Conservation (phyloP, 2,888 invertebrate species). For the Synergus japonicus region DNA sequence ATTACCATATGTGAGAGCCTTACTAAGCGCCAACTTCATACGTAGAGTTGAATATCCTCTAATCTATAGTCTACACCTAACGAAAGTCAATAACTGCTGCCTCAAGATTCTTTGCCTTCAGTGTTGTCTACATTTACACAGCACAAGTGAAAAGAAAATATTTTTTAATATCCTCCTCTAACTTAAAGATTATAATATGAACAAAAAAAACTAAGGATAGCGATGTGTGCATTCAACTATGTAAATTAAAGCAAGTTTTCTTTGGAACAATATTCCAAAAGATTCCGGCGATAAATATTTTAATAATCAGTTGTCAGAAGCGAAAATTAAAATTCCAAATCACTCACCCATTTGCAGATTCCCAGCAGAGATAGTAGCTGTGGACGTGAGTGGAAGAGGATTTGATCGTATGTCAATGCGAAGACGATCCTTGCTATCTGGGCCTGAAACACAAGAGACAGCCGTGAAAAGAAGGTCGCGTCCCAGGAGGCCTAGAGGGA, state of each 20-base stretch:
- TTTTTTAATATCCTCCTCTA: neutral
- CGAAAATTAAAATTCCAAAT: neutral
- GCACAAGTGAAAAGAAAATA: constrained; percentile 6
- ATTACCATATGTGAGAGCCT: constrained; percentile 35
- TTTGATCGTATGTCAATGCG: constrained; percentile 94
- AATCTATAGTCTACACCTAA: neutral
- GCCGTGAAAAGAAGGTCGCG: constrained; percentile 84
- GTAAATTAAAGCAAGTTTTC: neutral
- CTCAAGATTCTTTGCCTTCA: constrained; percentile 17
- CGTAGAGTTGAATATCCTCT: constrained; percentile 29
- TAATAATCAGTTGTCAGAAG: neutral
- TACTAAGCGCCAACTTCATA: constrained; percentile 16
- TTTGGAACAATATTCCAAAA: no score
- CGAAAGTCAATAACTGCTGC: constrained; percentile 33
- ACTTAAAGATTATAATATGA: neutral
- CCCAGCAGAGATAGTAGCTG: constrained; percentile 91
- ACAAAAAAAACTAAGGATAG: neutral
- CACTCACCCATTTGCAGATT: constrained; percentile 80
- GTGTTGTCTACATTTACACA: neutral
- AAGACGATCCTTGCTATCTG: constrained; percentile 86
- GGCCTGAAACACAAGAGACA: constrained; percentile 66
- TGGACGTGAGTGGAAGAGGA: constrained; percentile 92
- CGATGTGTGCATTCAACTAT: neutral
- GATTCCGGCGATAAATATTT: neutral
- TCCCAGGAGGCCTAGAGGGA: constrained; percentile 87